Evolutionary conservation across 2,797 vertebrate genomes (phyloP).

Genomic region (Phoebastria nigripes): DNA sequence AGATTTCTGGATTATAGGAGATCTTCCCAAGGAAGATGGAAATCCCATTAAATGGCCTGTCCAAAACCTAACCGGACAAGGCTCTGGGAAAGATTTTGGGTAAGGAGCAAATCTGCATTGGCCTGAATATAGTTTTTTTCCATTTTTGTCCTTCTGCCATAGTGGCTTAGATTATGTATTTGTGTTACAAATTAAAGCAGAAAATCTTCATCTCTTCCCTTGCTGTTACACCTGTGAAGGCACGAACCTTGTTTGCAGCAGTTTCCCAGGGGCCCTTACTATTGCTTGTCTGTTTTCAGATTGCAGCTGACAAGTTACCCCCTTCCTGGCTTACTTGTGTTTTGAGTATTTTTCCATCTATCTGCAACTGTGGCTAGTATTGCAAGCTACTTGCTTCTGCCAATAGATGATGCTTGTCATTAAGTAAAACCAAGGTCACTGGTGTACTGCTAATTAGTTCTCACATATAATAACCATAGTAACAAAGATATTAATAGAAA

Average conservation of each 20-base stretch:
- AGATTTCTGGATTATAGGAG: not conserved
- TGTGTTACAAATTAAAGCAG: not conserved
- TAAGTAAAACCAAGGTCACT: not conserved
- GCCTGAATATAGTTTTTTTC: not conserved
- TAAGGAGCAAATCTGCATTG: not conserved
- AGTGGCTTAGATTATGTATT: not conserved
- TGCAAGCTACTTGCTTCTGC: not conserved
- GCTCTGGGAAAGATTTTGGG: not conserved
- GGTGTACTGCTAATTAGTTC: not conserved
- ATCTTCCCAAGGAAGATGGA: not conserved
- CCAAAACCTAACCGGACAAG: not conserved
- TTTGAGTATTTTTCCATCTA: not conserved
- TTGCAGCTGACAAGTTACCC: not conserved
- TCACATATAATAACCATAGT: not conserved
- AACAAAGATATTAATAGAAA: not conserved
- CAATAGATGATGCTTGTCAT: not conserved
- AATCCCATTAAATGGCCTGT: not conserved
- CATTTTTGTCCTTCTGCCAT: not conserved
- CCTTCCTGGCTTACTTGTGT: not conserved
- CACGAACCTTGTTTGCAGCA: not conserved
- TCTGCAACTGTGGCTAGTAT: not conserved
- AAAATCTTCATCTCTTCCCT: not conserved
- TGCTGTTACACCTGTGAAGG: not conserved
- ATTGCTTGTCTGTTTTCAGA: not conserved
- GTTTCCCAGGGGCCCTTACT: not conserved